A percentile compares a stretch with the other conserved stretches of the same genome.
Conservation (phyloP, 2,113 vertebrate species). For the Nothobranchius kuhntae region DNA sequence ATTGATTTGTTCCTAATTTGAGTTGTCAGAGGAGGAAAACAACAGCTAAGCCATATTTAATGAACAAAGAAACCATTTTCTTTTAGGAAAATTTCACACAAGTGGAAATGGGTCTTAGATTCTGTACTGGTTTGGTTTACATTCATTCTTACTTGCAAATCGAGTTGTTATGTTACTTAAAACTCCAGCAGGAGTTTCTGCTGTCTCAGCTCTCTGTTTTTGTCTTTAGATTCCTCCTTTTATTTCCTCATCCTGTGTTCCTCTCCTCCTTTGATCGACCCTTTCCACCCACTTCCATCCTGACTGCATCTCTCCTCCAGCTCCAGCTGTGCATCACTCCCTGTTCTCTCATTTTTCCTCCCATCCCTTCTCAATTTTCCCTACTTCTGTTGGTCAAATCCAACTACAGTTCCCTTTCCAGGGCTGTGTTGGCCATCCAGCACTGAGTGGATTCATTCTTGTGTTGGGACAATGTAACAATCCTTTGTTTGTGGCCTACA, state of each 20-base stretch:
- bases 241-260: conserved; percentile 39
- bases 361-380: conserved; percentile 31
- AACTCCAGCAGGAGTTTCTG: conserved; percentile 40
- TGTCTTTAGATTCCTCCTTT: conserved; percentile 30
- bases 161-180: conserved; percentile 10
- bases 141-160: background rate
- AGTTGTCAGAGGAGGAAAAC: conserved; percentile 51
- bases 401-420: conserved; percentile 29
- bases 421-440: conserved; percentile 52
- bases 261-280: conserved; percentile 20
- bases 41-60: conserved; percentile 10
- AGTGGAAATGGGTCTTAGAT: background rate
- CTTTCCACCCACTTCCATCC: conserved; percentile 26
- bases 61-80: conserved; percentile 45
- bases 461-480: conserved; percentile 68
- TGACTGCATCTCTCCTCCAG: conserved; percentile 7
- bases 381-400: conserved; percentile 22
- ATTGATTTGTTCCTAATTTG: conserved; percentile 52
- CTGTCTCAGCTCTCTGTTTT: conserved; percentile 53
- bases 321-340: conserved; percentile 52
- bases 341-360: conserved; percentile 28
- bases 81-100: background rate
- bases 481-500: conserved; percentile 72
- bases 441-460: conserved; percentile 55
- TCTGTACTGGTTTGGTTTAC: background rate